Conservation (phyloP, 2,113 vertebrate species). For the Lasiurus cinereus region DNA sequence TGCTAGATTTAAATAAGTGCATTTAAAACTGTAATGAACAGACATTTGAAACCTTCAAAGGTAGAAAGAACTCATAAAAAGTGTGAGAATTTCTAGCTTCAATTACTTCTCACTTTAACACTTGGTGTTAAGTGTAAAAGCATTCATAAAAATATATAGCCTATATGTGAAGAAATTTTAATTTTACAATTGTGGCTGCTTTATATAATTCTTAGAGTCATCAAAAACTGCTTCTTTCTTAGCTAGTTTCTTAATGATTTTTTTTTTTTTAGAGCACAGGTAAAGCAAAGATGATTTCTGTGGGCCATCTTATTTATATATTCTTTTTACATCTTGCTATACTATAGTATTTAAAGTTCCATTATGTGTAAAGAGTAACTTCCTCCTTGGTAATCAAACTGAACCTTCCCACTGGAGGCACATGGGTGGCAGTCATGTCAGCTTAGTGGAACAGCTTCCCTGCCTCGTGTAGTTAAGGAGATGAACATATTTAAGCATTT, state of each 20-base stretch:
- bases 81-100: constrained; percentile 77
- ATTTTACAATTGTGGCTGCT: constrained; percentile 67
- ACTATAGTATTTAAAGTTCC: not conserved
- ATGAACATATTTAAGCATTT: not conserved
- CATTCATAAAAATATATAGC: constrained; percentile 62
- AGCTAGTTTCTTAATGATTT: constrained; percentile 2
- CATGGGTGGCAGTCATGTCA: not conserved
- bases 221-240: constrained; percentile 55
- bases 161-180: constrained; percentile 70
- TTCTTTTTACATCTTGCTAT: not conserved
- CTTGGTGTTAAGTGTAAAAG: constrained; percentile 77
- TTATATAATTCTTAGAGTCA: constrained; percentile 49
- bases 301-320: not conserved
- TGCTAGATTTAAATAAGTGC: constrained; percentile 60
- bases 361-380: not conserved
- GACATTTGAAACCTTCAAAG: constrained; percentile 75
- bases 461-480: not conserved
- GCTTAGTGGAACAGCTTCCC: not conserved
- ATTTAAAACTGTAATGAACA: constrained; percentile 76
- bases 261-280: not conserved
- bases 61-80: constrained; percentile 78
- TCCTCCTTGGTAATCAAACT: not conserved
- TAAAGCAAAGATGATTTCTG: not conserved
- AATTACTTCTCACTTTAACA: constrained; percentile 79
- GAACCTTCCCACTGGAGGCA: not conserved